A percentile compares a stretch with the other conserved stretches of the same genome.
Evolutionary conservation across 2,797 vertebrate genomes (phyloP).

Genomic region (Rhinoraja longicauda): DNA sequence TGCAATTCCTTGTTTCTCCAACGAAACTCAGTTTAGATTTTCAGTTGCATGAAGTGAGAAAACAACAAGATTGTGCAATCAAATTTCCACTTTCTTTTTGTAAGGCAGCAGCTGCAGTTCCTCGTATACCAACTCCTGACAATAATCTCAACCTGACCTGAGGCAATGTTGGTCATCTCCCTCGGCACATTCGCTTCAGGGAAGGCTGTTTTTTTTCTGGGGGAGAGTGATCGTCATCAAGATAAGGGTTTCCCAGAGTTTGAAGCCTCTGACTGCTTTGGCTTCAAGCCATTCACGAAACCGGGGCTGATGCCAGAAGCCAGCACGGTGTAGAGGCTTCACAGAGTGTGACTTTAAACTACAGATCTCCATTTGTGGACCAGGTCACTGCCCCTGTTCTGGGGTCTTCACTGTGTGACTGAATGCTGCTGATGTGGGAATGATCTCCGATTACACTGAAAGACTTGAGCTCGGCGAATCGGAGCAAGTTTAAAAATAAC

Average conservation of each 20-base stretch:
- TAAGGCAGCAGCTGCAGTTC: too few relatives aligned
- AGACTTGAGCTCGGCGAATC: background rate
- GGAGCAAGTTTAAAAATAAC: constrained; percentile 2
- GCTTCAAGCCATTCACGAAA: background rate
- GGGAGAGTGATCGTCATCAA: too few relatives aligned
- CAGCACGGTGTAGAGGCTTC: background rate
- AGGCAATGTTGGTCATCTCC: background rate
- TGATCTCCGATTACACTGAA: background rate
- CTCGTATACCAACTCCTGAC: too few relatives aligned
- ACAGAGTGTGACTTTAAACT: background rate
- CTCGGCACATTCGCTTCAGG: background rate
- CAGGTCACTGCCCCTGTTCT: background rate
- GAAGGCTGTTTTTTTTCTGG: background rate
- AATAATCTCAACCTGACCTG: too few relatives aligned
- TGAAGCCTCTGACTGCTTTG: background rate
- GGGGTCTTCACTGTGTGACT: background rate
- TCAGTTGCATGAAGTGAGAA: too few relatives aligned
- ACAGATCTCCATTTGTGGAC: background rate
- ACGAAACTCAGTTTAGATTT: too few relatives aligned
- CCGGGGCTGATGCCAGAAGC: background rate
- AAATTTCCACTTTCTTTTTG: too few relatives aligned
- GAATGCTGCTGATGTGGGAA: constrained; percentile 5
- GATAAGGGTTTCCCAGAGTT: background rate
- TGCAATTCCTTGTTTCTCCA: too few relatives aligned
- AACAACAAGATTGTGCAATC: too few relatives aligned